Evolutionary conservation across 2,113 vertebrate genomes (phyloP).

Genomic region (Entosphenus tridentatus): DNA sequence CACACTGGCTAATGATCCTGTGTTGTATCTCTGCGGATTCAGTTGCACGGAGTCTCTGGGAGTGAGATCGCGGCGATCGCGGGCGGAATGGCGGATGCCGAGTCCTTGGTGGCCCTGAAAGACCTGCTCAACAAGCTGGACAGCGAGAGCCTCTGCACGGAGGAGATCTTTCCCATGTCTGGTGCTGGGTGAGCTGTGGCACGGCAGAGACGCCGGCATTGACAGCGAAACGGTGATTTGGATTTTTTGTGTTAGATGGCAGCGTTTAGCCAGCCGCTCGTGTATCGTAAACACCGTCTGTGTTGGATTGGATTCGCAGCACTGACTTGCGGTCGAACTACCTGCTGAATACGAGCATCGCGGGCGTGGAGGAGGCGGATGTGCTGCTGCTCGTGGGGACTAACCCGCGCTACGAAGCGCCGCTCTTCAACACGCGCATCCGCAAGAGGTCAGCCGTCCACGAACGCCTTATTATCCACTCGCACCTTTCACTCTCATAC

Average conservation of each 20-base stretch:
- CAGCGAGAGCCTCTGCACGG: conserved; percentile 68
- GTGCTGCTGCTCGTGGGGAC: conserved; percentile 65
- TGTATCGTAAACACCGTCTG: background rate
- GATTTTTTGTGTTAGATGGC: too few species aligned
- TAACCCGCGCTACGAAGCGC: conserved; percentile 85
- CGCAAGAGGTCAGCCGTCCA: conserved; percentile 54
- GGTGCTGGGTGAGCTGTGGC: conserved; percentile 53
- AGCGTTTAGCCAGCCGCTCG: background rate
- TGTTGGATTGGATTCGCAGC: conserved; percentile 14
- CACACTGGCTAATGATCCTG: background rate
- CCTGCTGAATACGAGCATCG: conserved; percentile 66
- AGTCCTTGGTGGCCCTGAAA: conserved; percentile 63
- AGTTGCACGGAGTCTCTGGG: conserved; percentile 57
- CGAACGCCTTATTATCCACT: too few species aligned
- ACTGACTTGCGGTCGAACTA: conserved; percentile 87
- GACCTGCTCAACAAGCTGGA: conserved; percentile 65
- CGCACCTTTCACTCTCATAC: too few species aligned
- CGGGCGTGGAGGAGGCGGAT: conserved; percentile 74
- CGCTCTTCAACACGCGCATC: conserved; percentile 73
- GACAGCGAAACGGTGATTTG: too few species aligned
- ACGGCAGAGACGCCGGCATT: background rate
- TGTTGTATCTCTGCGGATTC: conserved; percentile 15
- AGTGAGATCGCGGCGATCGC: conserved; percentile 49
- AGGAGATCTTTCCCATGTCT: conserved; percentile 65
- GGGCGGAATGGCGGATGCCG: conserved; percentile 75